Base-by-base conservation (phyloP, 1,140 invertebrate species). In the Solenopsis invicta region DNA sequence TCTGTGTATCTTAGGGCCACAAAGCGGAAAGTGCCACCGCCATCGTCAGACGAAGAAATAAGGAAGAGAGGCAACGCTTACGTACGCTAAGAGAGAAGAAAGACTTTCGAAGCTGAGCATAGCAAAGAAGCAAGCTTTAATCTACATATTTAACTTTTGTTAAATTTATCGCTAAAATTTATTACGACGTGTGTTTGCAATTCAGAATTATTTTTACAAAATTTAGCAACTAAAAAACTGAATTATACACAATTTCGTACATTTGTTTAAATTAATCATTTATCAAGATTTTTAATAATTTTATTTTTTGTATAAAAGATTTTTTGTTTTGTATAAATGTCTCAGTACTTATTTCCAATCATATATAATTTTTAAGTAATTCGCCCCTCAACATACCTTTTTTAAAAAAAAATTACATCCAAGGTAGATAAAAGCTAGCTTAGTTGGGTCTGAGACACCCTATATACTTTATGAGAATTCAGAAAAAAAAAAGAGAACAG, bases 401-500 rank as follows among this genome's bases (percentile, higher is more conserved):
- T 2, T 74, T 45, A 12, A 34, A 54, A 61, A 84, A 71, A 74
- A 71, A 48, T 61, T 59, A 12, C 52, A 82, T 82, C 12, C 24
- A 59, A 61, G 18, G 61, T 37, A 78, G 8, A 54, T 62, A 5
- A 61, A 84, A 34, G 56, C 64, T 48, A 13, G 24, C 69, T 84
- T 84, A 74, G 54, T 48, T 69, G 72, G 13, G 3, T 75, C 41
- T 21, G 10, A 56, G 29, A 84, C 18, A 82, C 4, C 37, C 13
- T 77, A 50, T 82, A 84, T 91, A 82, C 76, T 88, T 71, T 84
- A 84, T 66, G 86, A 91, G 86, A 86, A 77, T 74, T 75, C 54
- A 71, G 76, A 87, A 91, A 88, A 74, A 81, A 75, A 88, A 74
- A 81, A 75, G 67, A 89, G 56, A 84, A 86, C 84, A 84, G 85